These are phyloP conservation scores for Tethea ocularis DNA, from an alignment of 2,888 invertebrate species.

Conservation along the genomic window DNA sequence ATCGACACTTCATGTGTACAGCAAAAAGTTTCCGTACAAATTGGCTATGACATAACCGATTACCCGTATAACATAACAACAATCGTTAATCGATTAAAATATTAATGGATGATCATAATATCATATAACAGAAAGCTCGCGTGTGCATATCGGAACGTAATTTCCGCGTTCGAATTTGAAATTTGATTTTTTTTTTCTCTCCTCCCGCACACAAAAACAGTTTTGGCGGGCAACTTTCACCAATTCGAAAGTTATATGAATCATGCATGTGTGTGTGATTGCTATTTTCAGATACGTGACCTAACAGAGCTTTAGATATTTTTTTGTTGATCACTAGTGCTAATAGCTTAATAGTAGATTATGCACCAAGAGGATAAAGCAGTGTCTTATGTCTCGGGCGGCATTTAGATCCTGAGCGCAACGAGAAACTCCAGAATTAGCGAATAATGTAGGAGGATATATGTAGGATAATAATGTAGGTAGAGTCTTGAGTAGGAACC, in stretches of 20 bases:
- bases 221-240: slow-evolving; percentile 47
- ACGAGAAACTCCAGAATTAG: no score
- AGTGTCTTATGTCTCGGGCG: no score
- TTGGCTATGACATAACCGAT: background rate
- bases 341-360: no score
- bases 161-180: slow-evolving; percentile 54
- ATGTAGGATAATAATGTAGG: no score
- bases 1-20: background rate
- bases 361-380: no score
- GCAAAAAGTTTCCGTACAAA: background rate
- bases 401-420: no score
- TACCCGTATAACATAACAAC: slow-evolving; percentile 23
- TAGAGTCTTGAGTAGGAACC: no score
- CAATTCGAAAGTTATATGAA: slow-evolving; percentile 46
- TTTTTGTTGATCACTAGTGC: no score
- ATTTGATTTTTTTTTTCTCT: slow-evolving; percentile 36
- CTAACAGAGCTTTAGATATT: background rate
- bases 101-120: slow-evolving; percentile 35
- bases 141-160: slow-evolving; percentile 46
- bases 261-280: slow-evolving; percentile 31
- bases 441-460: no score
- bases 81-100: slow-evolving; percentile 14
- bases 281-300: slow-evolving; percentile 1
- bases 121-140: slow-evolving; percentile 42
- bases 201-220: slow-evolving; percentile 34